Conservation (phyloP, 1,140 invertebrate species). For the Drosophila varians region DNA sequence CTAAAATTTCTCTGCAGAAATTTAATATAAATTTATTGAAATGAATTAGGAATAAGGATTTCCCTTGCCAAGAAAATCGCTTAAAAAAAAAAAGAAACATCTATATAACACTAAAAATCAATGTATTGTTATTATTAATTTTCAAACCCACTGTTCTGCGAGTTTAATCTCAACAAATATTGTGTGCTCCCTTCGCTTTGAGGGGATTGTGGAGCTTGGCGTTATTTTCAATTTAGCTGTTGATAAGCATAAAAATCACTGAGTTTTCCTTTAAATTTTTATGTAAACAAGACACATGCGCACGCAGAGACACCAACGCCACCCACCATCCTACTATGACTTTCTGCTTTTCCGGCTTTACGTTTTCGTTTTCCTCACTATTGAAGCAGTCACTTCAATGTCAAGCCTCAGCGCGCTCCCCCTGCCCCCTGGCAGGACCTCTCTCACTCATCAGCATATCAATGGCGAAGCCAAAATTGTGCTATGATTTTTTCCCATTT, state of each 20-base stretch:
- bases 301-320: background rate
- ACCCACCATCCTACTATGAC: background rate
- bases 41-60: too few species aligned
- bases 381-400: slow-evolving; percentile 72
- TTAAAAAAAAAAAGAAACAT: too few species aligned
- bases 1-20: too few species aligned
- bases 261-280: slow-evolving; percentile 75
- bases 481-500: slow-evolving; percentile 64
- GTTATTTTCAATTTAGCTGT: slow-evolving; percentile 70
- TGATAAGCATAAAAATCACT: slow-evolving; percentile 77
- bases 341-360: slow-evolving; percentile 4
- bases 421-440: background rate
- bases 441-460: slow-evolving; percentile 78
- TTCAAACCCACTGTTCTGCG: slow-evolving; percentile 10
- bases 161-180: slow-evolving; percentile 38
- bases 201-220: slow-evolving; percentile 31
- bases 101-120: too few species aligned
- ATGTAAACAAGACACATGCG: slow-evolving; percentile 58
- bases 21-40: too few species aligned
- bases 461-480: slow-evolving; percentile 60
- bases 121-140: background rate
- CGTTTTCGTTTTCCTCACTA: slow-evolving; percentile 37
- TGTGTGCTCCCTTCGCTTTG: slow-evolving; percentile 33
- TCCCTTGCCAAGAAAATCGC: too few species aligned
- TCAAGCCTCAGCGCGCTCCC: slow-evolving; percentile 56